Percentiles rank a stretch among this genome's conserved stretches.
Evolutionary conservation across 1,140 invertebrate species (phyloP).

Genomic region (Vanessa tameamea): DNA sequence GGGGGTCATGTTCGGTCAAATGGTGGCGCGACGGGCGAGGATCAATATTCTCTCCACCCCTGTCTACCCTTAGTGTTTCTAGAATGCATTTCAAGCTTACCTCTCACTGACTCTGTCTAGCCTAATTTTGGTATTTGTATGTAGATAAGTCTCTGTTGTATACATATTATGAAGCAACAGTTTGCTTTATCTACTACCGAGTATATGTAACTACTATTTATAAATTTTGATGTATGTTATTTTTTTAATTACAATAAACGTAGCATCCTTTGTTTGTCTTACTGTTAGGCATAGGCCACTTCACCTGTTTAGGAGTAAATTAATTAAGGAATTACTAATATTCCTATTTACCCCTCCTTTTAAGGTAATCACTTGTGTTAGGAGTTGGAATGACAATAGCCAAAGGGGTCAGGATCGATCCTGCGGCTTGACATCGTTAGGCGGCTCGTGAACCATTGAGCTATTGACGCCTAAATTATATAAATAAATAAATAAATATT

Average conservation of each 20-base stretch:
- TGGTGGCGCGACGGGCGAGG: constrained; percentile 63
- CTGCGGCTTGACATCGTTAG: no score
- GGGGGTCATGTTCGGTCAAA: constrained; percentile 71
- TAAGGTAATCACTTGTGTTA: no score
- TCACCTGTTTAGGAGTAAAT: no score
- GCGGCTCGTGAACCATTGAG: no score
- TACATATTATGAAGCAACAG: neutral
- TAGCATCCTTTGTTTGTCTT: no score
- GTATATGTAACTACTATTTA: neutral
- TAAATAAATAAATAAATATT: no score
- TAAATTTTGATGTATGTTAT: neutral
- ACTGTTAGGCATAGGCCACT: no score
- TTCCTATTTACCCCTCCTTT: no score
- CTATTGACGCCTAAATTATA: no score
- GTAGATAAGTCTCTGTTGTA: neutral
- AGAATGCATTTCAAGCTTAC: constrained; percentile 60
- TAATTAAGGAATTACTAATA: no score
- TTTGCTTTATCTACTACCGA: neutral
- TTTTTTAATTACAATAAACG: neutral
- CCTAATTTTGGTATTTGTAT: constrained; percentile 22
- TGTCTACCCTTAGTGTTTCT: constrained; percentile 42
- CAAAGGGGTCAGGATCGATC: no score
- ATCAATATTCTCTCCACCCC: constrained; percentile 67
- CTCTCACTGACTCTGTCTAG: constrained; percentile 38
- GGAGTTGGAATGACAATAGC: no score